These are phyloP conservation scores for Gonatopus flavifemur DNA, from an alignment of 1,140 invertebrate species.

Conservation along the genomic window DNA sequence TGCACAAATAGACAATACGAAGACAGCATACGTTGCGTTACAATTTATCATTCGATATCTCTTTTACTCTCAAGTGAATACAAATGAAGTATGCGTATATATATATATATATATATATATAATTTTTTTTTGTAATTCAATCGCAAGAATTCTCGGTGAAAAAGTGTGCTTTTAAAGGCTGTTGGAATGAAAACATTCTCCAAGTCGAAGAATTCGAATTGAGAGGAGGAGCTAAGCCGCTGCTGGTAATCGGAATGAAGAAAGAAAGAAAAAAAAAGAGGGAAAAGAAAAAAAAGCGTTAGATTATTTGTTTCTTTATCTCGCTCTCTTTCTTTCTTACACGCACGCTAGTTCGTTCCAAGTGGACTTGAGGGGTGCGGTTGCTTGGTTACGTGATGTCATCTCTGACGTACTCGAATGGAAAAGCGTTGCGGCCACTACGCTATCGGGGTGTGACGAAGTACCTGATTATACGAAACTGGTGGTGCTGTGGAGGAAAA, in stretches of 20 bases:
- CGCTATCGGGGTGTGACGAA: constrained; percentile 9
- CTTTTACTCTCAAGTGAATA: no score
- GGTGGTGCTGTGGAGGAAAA: background rate
- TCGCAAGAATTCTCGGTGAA: no score
- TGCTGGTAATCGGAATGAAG: constrained; percentile 7
- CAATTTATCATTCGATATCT: no score
- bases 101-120: background rate
- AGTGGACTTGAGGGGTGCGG: constrained; percentile 33
- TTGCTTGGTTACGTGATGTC: constrained; percentile 44
- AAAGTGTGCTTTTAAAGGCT: no score
- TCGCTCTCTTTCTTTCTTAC: background rate
- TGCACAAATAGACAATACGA: no score
- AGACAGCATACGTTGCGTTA: no score
- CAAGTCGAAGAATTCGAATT: no score
- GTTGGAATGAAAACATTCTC: no score
- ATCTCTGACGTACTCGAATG: constrained; percentile 33
- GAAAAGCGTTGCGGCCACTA: constrained; percentile 5
- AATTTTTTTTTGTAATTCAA: no score
- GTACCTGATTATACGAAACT: constrained; percentile 3
- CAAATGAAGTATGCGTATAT: background rate
- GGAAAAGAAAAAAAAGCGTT: no score
- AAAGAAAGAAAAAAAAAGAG: constrained; percentile 7
- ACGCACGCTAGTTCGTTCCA: constrained; percentile 5
- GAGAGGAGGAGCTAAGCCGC: background rate
- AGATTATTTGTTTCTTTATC: background rate